A percentile compares a stretch with the other conserved stretches of the same genome.
Conservation (phyloP, 2,888 invertebrate species). For the Halictus quadricinctus region DNA sequence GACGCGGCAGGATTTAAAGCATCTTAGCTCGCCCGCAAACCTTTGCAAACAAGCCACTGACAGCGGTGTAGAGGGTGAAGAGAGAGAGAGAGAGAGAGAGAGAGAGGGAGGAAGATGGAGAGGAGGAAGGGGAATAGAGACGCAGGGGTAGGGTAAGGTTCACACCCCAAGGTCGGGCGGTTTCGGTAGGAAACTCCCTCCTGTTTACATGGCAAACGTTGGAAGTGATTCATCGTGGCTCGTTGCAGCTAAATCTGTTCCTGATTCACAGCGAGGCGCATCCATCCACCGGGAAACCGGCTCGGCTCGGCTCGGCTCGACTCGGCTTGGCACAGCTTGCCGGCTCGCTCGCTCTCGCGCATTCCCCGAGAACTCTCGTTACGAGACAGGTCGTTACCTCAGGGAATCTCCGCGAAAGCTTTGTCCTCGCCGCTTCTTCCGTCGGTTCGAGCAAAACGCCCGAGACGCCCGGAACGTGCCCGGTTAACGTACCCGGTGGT, state of each 20-base stretch:
- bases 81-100: too few relatives aligned
- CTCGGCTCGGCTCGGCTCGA: not conserved
- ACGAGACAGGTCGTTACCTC: constrained; percentile 49
- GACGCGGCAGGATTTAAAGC: constrained; percentile 63
- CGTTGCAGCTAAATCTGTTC: constrained; percentile 65
- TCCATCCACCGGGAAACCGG: constrained; percentile 6
- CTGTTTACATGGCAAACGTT: constrained; percentile 72
- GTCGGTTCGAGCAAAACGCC: not conserved
- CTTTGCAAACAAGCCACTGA: constrained; percentile 42
- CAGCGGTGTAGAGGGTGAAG: not conserved
- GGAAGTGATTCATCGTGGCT: constrained; percentile 65
- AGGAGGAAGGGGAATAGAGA: not conserved
- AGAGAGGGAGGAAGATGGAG: too few relatives aligned
- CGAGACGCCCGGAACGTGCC: not conserved
- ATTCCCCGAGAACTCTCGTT: constrained; percentile 9
- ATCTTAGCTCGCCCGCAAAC: constrained; percentile 30
- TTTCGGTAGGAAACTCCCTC: constrained; percentile 58
- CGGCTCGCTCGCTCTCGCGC: not conserved
- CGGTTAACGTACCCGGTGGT: not conserved
- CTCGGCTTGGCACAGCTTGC: not conserved
- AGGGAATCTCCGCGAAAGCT: constrained; percentile 40
- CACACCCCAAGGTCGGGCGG: constrained; percentile 38
- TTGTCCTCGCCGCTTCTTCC: constrained; percentile 36
- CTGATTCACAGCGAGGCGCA: constrained; percentile 48
- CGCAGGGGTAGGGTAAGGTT: constrained; percentile 17